Conservation (phyloP, 2,797 vertebrate species). For the Gobionotothen gibberifrons region DNA sequence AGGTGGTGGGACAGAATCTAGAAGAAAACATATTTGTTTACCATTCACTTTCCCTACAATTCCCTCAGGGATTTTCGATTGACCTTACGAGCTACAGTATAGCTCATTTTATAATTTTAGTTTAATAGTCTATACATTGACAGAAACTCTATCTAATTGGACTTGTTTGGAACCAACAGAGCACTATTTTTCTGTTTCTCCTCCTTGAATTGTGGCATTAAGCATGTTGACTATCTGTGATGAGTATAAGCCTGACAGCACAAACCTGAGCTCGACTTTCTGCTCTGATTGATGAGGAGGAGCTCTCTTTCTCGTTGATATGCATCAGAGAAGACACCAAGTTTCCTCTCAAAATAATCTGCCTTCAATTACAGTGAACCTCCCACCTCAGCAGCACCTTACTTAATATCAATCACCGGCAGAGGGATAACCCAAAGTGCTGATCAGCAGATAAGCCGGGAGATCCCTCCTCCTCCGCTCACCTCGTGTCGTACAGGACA, state of each 20-base stretch:
- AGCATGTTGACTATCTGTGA: conserved; percentile 8
- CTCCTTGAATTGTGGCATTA: conserved; percentile 4
- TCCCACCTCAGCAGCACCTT: conserved; percentile 50
- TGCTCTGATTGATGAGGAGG: conserved; percentile 51
- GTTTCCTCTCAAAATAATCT: conserved; percentile 61
- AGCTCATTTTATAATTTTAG: neutral
- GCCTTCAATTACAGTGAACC: conserved; percentile 54
- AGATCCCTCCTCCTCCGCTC: conserved; percentile 57
- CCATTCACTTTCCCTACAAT: neutral
- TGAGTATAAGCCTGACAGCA: conserved; percentile 46
- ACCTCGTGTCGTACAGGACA: conserved; percentile 60
- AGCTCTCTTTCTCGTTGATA: conserved; percentile 41
- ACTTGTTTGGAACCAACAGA: neutral
- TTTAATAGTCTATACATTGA: neutral
- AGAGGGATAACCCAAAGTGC: conserved; percentile 58
- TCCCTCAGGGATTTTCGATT: neutral
- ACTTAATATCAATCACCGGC: conserved; percentile 55
- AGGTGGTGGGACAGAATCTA: conserved; percentile 21
- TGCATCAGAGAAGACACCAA: conserved; percentile 39
- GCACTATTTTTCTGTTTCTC: conserved; percentile 4
- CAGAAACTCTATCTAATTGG: conserved; percentile 8
- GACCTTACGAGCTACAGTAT: neutral
- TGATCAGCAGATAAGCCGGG: conserved; percentile 63
- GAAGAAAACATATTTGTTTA: conserved; percentile 1
- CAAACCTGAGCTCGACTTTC: conserved; percentile 40